Evolutionary conservation across 1,140 invertebrate genomes (phyloP).

Genomic region (Meloidogyne exigua): DNA sequence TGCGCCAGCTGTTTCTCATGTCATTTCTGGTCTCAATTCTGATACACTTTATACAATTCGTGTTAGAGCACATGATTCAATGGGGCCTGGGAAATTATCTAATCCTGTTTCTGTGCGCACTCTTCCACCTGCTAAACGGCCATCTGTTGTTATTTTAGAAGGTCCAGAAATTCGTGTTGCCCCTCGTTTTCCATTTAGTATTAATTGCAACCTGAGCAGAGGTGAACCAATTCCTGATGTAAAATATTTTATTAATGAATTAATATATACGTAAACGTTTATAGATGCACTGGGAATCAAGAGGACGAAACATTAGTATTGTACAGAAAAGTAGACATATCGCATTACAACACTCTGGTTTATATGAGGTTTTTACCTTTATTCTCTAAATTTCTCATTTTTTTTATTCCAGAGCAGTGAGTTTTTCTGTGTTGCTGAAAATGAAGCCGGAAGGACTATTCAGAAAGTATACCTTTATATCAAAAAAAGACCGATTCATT

Average conservation of each 20-base stretch:
- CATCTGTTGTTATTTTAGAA: conserved; percentile 51
- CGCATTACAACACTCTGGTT: conserved; percentile 55
- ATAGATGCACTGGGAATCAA: conserved; percentile 35
- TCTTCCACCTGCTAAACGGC: conserved; percentile 46
- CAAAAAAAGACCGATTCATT: not conserved
- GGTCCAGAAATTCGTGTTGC: conserved; percentile 56
- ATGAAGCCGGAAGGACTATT: conserved; percentile 58
- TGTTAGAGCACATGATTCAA: conserved; percentile 58
- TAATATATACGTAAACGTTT: not conserved
- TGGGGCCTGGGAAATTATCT: conserved; percentile 60
- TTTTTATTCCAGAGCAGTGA: conserved; percentile 35
- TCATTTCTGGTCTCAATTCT: conserved; percentile 49
- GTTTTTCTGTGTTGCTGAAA: conserved; percentile 61
- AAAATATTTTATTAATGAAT: conserved; percentile 22
- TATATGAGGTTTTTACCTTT: conserved; percentile 22
- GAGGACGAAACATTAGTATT: conserved; percentile 44
- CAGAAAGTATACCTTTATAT: conserved; percentile 50
- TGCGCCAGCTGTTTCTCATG: conserved; percentile 48
- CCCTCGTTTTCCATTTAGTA: conserved; percentile 49
- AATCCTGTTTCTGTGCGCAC: conserved; percentile 58
- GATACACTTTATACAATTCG: conserved; percentile 58
- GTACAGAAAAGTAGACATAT: conserved; percentile 52
- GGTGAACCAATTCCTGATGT: conserved; percentile 57
- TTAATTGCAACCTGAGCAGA: conserved; percentile 57
- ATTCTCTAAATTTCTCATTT: not conserved